phyloP scores from a whole-genome alignment of 2,797 vertebrate species.

The Clarias pachynema region DNA sequence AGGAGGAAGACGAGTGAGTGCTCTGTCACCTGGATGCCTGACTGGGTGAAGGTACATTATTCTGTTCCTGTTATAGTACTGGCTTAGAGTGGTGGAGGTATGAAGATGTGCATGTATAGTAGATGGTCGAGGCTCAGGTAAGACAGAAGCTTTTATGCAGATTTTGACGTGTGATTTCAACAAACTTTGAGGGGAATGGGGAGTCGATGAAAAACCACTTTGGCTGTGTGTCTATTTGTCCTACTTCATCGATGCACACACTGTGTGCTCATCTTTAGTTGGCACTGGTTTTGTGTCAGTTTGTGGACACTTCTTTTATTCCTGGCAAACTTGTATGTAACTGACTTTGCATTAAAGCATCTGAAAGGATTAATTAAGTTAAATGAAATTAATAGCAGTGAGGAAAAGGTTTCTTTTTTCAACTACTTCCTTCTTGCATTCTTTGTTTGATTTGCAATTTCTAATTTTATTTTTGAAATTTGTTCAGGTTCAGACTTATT shows the following conservation, averaged over 20 bases:
- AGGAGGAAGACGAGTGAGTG: conserved; percentile 58
- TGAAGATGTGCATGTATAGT: background rate
- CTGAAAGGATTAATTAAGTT: background rate
- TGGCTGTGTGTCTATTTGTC: background rate
- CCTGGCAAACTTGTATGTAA: background rate
- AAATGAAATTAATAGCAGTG: background rate
- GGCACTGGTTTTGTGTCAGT: background rate
- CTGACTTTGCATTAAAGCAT: background rate
- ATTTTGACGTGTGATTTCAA: background rate
- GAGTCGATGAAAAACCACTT: background rate
- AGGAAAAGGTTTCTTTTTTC: background rate
- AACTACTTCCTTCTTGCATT: background rate
- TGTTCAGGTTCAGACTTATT: background rate
- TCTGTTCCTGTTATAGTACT: background rate
- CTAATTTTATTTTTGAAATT: background rate
- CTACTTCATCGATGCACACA: background rate
- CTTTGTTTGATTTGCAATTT: background rate
- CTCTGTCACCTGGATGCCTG: conserved; percentile 65
- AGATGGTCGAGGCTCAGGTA: background rate
- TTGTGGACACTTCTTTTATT: background rate
- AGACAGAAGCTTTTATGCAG: background rate
- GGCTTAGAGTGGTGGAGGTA: background rate
- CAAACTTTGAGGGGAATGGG: background rate
- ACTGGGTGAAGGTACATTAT: conserved; percentile 63
- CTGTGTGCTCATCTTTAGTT: background rate